Conservation (phyloP, 2,888 invertebrate genomes). For the Stegophylla sp. region DNA sequence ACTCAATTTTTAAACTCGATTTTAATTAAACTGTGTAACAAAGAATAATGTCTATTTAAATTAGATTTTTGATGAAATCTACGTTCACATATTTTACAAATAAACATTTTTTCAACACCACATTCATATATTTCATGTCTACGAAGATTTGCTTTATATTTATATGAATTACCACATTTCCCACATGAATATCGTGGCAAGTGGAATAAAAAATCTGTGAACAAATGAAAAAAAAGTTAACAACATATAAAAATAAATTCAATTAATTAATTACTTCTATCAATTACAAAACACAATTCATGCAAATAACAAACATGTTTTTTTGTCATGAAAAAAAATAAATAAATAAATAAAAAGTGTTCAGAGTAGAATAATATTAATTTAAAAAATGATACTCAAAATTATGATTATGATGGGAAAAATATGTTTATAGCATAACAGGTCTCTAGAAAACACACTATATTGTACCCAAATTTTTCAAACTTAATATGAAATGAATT, state of each 20-base stretch:
- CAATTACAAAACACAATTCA: constrained; percentile 19
- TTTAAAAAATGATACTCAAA: too few relatives aligned
- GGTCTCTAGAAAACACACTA: too few relatives aligned
- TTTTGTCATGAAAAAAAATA: too few relatives aligned
- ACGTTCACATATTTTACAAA: constrained; percentile 64
- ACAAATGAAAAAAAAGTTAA: neutral
- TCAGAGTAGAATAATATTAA: too few relatives aligned
- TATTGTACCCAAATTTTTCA: too few relatives aligned
- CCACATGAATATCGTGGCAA: constrained; percentile 46
- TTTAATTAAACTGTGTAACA: constrained; percentile 30
- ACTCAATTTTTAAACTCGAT: too few relatives aligned
- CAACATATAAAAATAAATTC: neutral
- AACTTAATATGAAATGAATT: too few relatives aligned
- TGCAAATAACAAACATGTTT: constrained; percentile 25
- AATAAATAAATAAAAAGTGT: too few relatives aligned
- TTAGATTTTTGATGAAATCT: constrained; percentile 61
- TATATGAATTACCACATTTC: constrained; percentile 57
- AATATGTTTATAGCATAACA: too few relatives aligned
- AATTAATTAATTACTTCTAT: neutral
- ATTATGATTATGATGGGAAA: too few relatives aligned
- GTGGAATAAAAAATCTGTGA: constrained; percentile 32
- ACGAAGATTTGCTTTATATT: constrained; percentile 61
- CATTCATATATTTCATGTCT: constrained; percentile 65
- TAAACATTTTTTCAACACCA: constrained; percentile 65
- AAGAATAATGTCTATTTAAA: constrained; percentile 61